These are phyloP conservation scores for Dasypogon diadema DNA, from an alignment of 2,888 invertebrate species.

Conservation along the genomic window DNA sequence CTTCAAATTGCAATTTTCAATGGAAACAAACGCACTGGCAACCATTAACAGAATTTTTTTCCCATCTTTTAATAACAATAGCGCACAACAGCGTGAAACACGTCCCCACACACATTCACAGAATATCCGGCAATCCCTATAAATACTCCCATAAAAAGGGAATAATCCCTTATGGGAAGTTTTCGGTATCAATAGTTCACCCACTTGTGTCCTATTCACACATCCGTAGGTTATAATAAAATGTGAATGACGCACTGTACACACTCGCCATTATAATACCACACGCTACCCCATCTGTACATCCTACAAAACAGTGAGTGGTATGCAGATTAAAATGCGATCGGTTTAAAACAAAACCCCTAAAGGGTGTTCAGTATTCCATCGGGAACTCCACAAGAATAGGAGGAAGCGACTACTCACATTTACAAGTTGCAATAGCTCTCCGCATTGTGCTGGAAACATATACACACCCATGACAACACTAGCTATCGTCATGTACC, in stretches of 20 bases:
- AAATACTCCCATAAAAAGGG: slow-evolving; percentile 55
- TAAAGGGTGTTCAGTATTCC: slow-evolving; percentile 52
- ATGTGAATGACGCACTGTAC: slow-evolving; percentile 22
- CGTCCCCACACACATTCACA: slow-evolving; percentile 5
- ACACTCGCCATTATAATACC: slow-evolving; percentile 14
- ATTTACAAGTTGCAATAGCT: slow-evolving; percentile 32
- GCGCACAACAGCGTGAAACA: slow-evolving; percentile 2
- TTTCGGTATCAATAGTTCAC: slow-evolving; percentile 54
- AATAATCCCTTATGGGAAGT: slow-evolving; percentile 56
- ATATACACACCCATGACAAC: not conserved
- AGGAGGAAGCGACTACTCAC: slow-evolving; percentile 19
- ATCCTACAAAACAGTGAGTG: slow-evolving; percentile 10
- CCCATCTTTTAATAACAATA: slow-evolving; percentile 26
- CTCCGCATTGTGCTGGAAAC: not conserved
- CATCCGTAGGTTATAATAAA: slow-evolving; percentile 45
- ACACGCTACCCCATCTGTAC: not conserved
- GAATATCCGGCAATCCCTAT: slow-evolving; percentile 50
- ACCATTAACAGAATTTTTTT: slow-evolving; percentile 7
- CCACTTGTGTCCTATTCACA: slow-evolving; percentile 44
- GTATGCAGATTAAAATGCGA: slow-evolving; percentile 55
- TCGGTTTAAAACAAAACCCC: slow-evolving; percentile 56
- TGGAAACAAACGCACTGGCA: not conserved
- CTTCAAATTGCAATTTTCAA: slow-evolving; percentile 28
- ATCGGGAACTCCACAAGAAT: slow-evolving; percentile 42
- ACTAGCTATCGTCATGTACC: not conserved